Evolutionary conservation across 2,888 invertebrate species (phyloP).

Genomic region (Tryphoninae sp.): DNA sequence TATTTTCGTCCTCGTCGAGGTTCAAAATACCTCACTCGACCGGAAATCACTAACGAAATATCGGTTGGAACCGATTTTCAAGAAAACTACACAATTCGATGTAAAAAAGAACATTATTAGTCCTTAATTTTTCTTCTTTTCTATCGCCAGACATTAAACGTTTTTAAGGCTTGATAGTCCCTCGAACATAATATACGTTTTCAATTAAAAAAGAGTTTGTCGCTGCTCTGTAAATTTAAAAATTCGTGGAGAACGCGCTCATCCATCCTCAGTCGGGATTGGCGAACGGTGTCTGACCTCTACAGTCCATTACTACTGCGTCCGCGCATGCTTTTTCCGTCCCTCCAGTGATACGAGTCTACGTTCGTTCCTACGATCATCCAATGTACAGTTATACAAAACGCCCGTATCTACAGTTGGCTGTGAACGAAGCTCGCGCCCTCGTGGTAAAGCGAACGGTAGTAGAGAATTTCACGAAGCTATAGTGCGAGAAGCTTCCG

Average conservation of each 20-base stretch:
- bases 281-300: not conserved
- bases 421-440: slow-evolving; percentile 41
- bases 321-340: slow-evolving; percentile 3
- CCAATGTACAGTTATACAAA: not conserved
- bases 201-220: not conserved
- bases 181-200: not conserved
- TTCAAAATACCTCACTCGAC: too few species aligned
- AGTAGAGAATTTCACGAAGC: not conserved
- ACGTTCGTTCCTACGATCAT: not conserved
- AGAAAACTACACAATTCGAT: too few species aligned
- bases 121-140: too few species aligned
- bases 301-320: not conserved
- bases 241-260: not conserved
- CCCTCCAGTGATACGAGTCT: not conserved
- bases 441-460: slow-evolving; percentile 12
- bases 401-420: slow-evolving; percentile 10
- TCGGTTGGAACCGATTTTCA: too few species aligned
- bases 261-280: not conserved
- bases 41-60: too few species aligned
- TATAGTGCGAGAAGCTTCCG: slow-evolving; percentile 45
- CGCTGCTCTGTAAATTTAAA: not conserved
- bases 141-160: too few species aligned
- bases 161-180: too few species aligned
- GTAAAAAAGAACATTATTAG: too few species aligned
- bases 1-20: too few species aligned